These are phyloP conservation scores for Sylvilagus bachmani DNA, from an alignment of 2,113 vertebrate genomes.

Conservation along the genomic window DNA sequence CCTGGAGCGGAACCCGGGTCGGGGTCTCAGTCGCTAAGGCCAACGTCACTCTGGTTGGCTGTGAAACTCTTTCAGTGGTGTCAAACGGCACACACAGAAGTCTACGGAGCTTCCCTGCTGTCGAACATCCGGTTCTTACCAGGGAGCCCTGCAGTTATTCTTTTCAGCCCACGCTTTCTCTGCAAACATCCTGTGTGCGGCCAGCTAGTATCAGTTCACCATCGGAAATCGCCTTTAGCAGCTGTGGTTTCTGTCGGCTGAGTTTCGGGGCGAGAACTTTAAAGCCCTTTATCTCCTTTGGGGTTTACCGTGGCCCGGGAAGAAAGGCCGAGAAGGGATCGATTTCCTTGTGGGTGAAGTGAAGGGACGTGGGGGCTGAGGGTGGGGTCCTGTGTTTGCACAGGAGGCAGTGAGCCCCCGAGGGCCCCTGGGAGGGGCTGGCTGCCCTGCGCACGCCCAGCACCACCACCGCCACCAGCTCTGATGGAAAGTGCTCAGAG, in stretches of 20 bases:
- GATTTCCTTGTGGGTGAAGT: slow-evolving; percentile 48
- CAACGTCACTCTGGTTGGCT: too few relatives aligned
- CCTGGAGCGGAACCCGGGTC: too few relatives aligned
- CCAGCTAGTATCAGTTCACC: background rate
- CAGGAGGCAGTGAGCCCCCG: background rate
- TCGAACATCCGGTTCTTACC: too few relatives aligned
- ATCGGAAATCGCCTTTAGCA: background rate
- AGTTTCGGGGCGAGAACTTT: background rate
- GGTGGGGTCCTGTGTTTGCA: background rate
- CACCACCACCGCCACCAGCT: background rate
- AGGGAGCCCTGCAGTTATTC: background rate
- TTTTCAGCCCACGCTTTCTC: background rate
- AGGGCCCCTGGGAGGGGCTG: background rate
- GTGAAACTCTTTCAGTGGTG: background rate
- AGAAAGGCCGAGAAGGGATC: background rate
- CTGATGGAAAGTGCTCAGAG: background rate
- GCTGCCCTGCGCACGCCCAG: background rate
- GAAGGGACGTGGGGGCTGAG: background rate
- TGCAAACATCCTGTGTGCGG: background rate
- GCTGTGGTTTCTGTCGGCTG: background rate
- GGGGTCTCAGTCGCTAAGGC: too few relatives aligned
- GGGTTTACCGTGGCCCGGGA: background rate
- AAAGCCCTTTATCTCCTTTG: slow-evolving; percentile 53
- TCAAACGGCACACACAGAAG: background rate
- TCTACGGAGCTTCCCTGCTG: background rate